Evolutionary conservation across 2,113 vertebrate species (phyloP), one percentile per base, ranked within the genome.

Genomic region (Nibea coibor): DNA sequence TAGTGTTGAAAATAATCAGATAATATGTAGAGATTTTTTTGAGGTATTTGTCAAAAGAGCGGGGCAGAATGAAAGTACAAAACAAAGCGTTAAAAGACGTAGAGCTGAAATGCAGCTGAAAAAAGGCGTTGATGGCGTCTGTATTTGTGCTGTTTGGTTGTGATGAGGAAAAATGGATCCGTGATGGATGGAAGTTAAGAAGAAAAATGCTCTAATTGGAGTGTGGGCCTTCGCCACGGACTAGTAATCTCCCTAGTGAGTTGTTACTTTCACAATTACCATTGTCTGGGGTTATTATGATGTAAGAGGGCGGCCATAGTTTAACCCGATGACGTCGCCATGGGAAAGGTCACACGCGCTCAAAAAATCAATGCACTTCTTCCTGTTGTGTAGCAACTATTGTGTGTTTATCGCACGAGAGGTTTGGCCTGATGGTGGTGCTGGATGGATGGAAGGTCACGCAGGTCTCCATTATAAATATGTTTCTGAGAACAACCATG

Each of bases 201-300:
- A 58, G 14, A 72, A 82, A 24, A 75, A 39, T 62, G 39, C 67
- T 43, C 22, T 74, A 67, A 81, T 53, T 53, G 10, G n/a, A 63
- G 54, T 24, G 43, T 81, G 73, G 81, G 72, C 43, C 28, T 70
- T 9, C 48, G 64, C 59, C 48, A 35, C 10, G 47, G 35, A 39
- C n/a, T 39, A 12, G 42, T 77, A 58, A 57, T 68, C 75, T 64
- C 65, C 75, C 24, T 24, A 15, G 26, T 58, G 82, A 87, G 14
- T 69, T 66, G 64, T 51, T 70, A 77, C 14, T 74, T 54, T 81
- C 73, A 76, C 67, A 78, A 43, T 83, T 75, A 73, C 54, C 22
- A 76, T 83, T 85, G 53, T 65, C 5, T 10, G 4, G 35, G 78
- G 48, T 70, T 81, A 84, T 81, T 81, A 76, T 28, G 54, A 65